A percentile compares a stretch with the other conserved stretches of the same genome.
Evolutionary conservation across 2,797 vertebrate species (phyloP).

Genomic region (Peromyscus eremicus): DNA sequence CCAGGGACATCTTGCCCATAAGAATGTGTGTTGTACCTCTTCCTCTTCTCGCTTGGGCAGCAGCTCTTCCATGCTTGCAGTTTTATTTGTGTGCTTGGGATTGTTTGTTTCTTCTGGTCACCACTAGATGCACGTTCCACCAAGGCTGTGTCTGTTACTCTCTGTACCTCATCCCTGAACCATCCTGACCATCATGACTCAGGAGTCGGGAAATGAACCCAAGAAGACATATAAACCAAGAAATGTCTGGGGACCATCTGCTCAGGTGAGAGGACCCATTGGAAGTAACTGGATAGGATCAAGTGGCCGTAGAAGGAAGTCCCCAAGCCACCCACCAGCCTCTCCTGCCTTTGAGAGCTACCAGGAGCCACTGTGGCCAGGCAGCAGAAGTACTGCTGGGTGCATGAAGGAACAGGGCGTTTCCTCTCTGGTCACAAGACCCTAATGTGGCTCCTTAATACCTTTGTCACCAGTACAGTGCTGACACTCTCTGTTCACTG

Average conservation of each 20-base stretch:
- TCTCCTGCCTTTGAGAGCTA: not conserved
- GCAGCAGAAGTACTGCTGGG: not conserved
- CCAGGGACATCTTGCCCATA: not conserved
- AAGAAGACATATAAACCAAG: not conserved
- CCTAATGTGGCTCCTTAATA: not conserved
- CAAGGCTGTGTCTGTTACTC: not conserved
- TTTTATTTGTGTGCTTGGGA: accelerated
- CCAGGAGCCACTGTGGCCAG: not conserved
- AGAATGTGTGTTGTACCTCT: accelerated
- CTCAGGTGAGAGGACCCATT: not conserved
- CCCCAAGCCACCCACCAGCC: not conserved
- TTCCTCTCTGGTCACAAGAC: not conserved
- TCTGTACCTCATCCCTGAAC: not conserved
- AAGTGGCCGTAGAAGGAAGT: not conserved
- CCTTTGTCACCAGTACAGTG: not conserved
- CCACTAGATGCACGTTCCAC: not conserved
- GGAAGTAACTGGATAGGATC: not conserved
- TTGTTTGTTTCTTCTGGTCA: not conserved
- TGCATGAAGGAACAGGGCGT: too few species aligned
- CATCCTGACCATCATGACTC: accelerated
- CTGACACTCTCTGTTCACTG: not conserved
- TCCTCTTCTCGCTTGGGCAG: not conserved
- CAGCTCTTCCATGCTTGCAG: not conserved
- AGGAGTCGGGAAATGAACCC: not conserved
- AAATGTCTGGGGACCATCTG: not conserved